These are phyloP conservation scores for Chironomus riparius DNA, from an alignment of 2,888 invertebrate genomes.

Conservation along the genomic window DNA sequence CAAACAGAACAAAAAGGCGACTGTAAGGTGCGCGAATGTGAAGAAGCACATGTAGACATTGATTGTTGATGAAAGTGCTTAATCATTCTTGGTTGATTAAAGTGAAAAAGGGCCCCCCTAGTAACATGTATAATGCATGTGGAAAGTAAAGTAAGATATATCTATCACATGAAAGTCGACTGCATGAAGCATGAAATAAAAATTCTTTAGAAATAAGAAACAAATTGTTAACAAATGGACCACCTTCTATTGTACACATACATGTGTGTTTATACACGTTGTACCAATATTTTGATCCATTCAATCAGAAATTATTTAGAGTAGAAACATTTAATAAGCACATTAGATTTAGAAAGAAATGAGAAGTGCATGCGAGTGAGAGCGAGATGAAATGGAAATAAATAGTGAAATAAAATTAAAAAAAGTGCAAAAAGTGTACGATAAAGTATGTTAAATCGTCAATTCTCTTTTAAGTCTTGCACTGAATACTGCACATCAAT, in stretches of 20 bases:
- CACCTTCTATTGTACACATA: background rate
- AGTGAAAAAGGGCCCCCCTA: background rate
- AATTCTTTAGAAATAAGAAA: background rate
- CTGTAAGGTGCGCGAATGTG: too few relatives aligned
- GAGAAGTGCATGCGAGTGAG: background rate
- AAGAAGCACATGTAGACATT: too few relatives aligned
- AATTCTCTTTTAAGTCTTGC: constrained; percentile 16
- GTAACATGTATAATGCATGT: too few relatives aligned
- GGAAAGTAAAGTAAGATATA: background rate
- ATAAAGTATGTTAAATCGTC: constrained; percentile 14
- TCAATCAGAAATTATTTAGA: constrained; percentile 6
- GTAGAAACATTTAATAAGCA: constrained; percentile 24
- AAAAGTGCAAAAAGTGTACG: background rate
- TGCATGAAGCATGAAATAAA: background rate
- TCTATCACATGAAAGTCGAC: background rate
- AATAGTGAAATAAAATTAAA: background rate
- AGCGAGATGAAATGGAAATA: background rate
- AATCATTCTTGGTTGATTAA: background rate
- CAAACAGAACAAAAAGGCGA: too few relatives aligned
- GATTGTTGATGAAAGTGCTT: background rate
- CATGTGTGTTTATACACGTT: too few relatives aligned
- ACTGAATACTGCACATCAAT: constrained; percentile 16
- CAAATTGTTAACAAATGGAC: background rate
- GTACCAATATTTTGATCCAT: background rate
- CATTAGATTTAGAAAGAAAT: background rate